Evolutionary conservation across 2,113 vertebrate species (phyloP), one percentile per base, ranked within the genome.

Genomic region (Ptyas mucosa): DNA sequence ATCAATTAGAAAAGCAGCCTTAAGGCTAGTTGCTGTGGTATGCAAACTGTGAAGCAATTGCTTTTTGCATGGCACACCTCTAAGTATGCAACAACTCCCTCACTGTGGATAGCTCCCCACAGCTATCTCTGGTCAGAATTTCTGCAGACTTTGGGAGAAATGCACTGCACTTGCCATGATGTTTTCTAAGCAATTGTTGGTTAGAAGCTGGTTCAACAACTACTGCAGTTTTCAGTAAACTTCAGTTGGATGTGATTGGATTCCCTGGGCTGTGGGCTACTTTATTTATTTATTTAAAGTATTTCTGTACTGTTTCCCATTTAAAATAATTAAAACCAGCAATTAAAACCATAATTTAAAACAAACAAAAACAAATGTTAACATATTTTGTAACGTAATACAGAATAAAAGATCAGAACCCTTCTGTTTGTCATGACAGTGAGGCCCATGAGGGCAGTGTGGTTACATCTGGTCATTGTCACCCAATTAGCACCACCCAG

Each of bases 21-120:
- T 85, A 55, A 86, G 90, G 89, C 89, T 88, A 94, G 93, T 91
- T 94, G 20, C 46, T 52, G 75, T 89, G 88, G 29, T 26, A 46
- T 61, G 12, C 69, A 89, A 90, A n/a, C 92, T 89, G 69, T 58
- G 53, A 89, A 89, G 89, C 55, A 64, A 89, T 29, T 57, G 46
- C n/a, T 91, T 43, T 93, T 89, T 89, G 8, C 89, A 58, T 75
- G 89, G 46, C 46, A 26, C 39, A 90, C 88, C 14, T 88, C 87
- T 91, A 85, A 0, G 1, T 92, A 91, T 87, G 54, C 92, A 39
- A 52, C 88, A 86, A 11, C 88, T 9, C n/a, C 94, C 89, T 95
- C 69, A 69, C 85, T 91, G 89, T 20, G 85, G 85, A 18, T 29
- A 53, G 21, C 43, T 89, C 39, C 53, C 34, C 81, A n/a, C 26